Percentiles rank a stretch among this genome's conserved stretches.
Evolutionary conservation across 2,113 vertebrate species (phyloP).

Genomic region (Chionis minor): DNA sequence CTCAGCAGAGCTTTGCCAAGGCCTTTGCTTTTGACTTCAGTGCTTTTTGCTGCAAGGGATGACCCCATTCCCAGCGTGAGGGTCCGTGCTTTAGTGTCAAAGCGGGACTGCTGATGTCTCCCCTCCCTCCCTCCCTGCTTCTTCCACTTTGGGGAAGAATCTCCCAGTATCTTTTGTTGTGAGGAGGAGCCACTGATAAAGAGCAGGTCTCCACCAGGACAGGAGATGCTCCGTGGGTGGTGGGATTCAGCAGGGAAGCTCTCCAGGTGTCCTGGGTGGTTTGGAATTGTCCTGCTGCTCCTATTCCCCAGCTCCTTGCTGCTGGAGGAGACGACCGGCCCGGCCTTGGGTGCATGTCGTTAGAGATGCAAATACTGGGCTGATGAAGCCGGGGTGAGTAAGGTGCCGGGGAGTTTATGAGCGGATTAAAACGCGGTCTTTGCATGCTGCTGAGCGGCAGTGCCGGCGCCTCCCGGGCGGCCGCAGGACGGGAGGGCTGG

Average conservation of each 20-base stretch:
- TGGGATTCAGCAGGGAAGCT: not conserved
- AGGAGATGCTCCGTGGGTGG: accelerated
- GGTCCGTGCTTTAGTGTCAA: not conserved
- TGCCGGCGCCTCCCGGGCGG: accelerated
- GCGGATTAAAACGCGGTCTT: not conserved
- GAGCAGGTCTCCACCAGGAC: not conserved
- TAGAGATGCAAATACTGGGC: not conserved
- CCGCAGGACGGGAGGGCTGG: not conserved
- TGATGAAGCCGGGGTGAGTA: not conserved
- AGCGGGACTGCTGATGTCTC: not conserved
- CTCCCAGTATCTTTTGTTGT: not conserved
- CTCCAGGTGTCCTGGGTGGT: not conserved
- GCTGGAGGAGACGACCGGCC: not conserved
- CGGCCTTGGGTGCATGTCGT: accelerated
- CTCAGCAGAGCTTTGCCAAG: not conserved
- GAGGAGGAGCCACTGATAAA: not conserved
- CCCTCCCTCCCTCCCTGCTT: not conserved
- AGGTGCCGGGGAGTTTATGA: not conserved
- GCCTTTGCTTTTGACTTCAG: not conserved
- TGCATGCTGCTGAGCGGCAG: not conserved
- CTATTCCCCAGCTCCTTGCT: not conserved
- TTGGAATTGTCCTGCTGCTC: not conserved
- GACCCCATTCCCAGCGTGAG: accelerated
- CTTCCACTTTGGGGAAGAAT: not conserved
- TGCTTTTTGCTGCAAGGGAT: not conserved